A percentile compares a stretch with the other conserved stretches of the same genome.
These are phyloP conservation scores for Artibeus jamaicensis DNA, from an alignment of 2,797 vertebrate genomes.

Conservation along the genomic window DNA sequence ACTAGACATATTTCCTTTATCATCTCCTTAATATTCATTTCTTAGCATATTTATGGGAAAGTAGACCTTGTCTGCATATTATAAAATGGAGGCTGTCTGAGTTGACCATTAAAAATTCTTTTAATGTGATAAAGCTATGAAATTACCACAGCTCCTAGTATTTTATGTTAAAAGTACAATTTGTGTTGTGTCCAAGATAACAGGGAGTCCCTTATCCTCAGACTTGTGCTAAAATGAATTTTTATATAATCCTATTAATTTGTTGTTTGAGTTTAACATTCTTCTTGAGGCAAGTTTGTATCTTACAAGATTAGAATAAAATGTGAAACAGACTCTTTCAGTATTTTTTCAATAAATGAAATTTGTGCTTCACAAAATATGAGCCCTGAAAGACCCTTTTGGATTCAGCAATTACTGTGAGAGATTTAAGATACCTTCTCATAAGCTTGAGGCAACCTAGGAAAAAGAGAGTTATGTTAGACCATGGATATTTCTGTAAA, in stretches of 20 bases:
- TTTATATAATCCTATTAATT: constrained; percentile 44
- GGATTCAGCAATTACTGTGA: background rate
- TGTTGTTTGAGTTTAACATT: background rate
- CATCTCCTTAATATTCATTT: constrained; percentile 60
- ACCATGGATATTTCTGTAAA: background rate
- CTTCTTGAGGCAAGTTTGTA: background rate
- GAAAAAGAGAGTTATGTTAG: background rate
- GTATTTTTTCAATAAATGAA: constrained; percentile 12
- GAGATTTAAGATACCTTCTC: background rate
- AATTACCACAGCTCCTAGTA: constrained; percentile 41
- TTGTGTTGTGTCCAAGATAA: constrained; percentile 26
- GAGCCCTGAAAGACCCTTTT: background rate
- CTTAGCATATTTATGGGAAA: constrained; percentile 39
- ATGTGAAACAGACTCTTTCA: constrained; percentile 45
- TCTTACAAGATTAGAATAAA: constrained; percentile 41
- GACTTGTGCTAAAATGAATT: constrained; percentile 42
- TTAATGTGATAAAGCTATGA: constrained; percentile 28
- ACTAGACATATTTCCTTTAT: constrained; percentile 51
- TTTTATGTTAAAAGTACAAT: constrained; percentile 45
- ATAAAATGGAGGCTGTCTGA: constrained; percentile 58
- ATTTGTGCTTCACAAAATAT: background rate
- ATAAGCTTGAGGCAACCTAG: background rate
- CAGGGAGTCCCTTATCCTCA: constrained; percentile 10
- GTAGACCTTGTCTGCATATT: constrained; percentile 20
- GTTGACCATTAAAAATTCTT: constrained; percentile 41